A percentile compares a stretch with the other conserved stretches of the same genome.
These are phyloP conservation scores for Carposina sasakii DNA, from an alignment of 1,140 invertebrate genomes.

Conservation along the genomic window DNA sequence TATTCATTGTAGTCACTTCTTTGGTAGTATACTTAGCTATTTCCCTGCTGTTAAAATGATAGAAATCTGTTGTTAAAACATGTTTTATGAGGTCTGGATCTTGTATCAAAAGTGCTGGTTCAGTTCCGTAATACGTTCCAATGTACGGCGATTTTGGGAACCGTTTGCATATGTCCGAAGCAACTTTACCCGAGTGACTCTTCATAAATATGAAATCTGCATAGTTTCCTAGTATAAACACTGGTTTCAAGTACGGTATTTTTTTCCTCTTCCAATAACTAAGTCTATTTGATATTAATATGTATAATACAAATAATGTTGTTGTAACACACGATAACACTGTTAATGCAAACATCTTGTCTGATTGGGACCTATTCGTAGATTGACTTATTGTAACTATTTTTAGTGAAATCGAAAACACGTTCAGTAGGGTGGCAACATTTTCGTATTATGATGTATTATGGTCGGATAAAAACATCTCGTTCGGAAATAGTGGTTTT, in stretches of 20 bases:
- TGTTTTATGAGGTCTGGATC: slow-evolving; percentile 66
- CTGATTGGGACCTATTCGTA: neutral
- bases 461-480: no score
- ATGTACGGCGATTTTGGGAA: slow-evolving; percentile 17
- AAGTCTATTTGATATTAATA: slow-evolving; percentile 14
- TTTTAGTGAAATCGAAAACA: no score
- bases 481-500: no score
- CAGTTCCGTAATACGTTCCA: slow-evolving; percentile 68
- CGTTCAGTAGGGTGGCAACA: no score
- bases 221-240: slow-evolving; percentile 43
- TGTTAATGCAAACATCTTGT: neutral
- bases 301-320: slow-evolving; percentile 26
- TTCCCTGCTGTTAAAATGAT: slow-evolving; percentile 56
- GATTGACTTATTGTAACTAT: neutral
- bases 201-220: slow-evolving; percentile 29
- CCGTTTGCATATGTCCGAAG: slow-evolving; percentile 6
- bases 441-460: no score
- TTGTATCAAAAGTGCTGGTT: slow-evolving; percentile 59
- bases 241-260: slow-evolving; percentile 36
- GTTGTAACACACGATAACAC: slow-evolving; percentile 6
- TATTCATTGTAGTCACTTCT: slow-evolving; percentile 26
- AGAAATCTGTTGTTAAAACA: slow-evolving; percentile 68
- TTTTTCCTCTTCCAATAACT: slow-evolving; percentile 44
- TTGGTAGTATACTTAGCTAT: slow-evolving; percentile 17
- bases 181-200: neutral